Evolutionary conservation across 2,888 invertebrate genomes (phyloP).

Genomic region (Plagiodera versicolora): DNA sequence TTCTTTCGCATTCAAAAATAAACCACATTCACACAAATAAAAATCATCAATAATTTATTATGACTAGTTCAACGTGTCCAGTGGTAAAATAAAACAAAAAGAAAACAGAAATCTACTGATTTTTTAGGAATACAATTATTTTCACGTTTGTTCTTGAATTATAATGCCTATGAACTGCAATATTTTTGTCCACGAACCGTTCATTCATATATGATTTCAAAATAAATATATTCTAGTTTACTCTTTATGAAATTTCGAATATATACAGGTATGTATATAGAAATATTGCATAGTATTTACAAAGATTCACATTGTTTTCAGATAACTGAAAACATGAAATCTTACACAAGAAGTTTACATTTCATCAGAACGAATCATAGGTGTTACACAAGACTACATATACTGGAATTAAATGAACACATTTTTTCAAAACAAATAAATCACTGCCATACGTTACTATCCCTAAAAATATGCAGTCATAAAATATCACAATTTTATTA

Average conservation of each 20-base stretch:
- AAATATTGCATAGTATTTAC: constrained; percentile 51
- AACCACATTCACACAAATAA: constrained; percentile 43
- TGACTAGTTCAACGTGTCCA: constrained; percentile 52
- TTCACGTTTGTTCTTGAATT: not conserved
- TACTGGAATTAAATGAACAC: constrained; percentile 8
- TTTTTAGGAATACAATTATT: not conserved
- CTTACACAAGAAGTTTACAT: constrained; percentile 19
- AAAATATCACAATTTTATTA: constrained; percentile 32
- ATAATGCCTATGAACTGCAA: constrained; percentile 41
- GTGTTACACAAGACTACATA: constrained; percentile 28
- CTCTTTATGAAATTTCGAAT: constrained; percentile 34
- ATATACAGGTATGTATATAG: constrained; percentile 46
- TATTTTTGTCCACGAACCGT: constrained; percentile 38
- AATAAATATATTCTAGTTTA: constrained; percentile 39
- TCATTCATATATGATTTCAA: constrained; percentile 36
- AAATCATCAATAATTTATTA: constrained; percentile 47
- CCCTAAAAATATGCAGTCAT: constrained; percentile 33
- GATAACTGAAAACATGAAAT: constrained; percentile 50
- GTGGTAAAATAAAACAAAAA: constrained; percentile 11
- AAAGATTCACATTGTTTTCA: constrained; percentile 51
- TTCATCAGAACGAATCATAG: constrained; percentile 1
- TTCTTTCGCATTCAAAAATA: constrained; percentile 45
- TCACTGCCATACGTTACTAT: constrained; percentile 1
- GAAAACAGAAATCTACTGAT: not conserved
- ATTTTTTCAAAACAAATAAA: not conserved